Evolutionary conservation across 2,888 invertebrate species (phyloP).

Genomic region (Microdon myrmicae): DNA sequence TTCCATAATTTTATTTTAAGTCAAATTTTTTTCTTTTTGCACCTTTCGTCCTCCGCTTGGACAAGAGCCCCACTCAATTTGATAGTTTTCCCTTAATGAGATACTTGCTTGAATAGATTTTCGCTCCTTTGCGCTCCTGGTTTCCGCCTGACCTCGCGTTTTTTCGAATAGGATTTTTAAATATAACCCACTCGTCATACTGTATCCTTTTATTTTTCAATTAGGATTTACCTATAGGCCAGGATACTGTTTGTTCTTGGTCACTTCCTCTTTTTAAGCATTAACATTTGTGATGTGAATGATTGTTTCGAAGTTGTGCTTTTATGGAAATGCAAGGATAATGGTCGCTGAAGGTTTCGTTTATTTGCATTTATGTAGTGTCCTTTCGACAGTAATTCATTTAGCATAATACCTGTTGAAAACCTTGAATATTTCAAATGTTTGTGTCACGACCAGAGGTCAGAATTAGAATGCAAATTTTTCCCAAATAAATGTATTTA

Average conservation of each 20-base stretch:
- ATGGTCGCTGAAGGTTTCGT: constrained; percentile 16
- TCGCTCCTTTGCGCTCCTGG: constrained; percentile 15
- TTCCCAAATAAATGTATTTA: too few species aligned
- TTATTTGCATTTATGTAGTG: constrained; percentile 39
- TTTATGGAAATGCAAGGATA: constrained; percentile 26
- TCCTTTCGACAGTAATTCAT: constrained; percentile 23
- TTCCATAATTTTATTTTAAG: constrained; percentile 26
- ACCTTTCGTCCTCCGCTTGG: constrained; percentile 1
- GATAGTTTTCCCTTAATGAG: constrained; percentile 30
- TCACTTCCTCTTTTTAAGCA: too few species aligned
- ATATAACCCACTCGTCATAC: constrained; percentile 20
- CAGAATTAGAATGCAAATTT: too few species aligned
- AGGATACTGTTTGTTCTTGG: constrained; percentile 16
- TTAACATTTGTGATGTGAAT: too few species aligned
- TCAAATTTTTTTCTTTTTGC: neutral
- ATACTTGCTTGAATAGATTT: constrained; percentile 20
- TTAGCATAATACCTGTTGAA: too few species aligned
- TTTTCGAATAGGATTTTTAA: constrained; percentile 8
- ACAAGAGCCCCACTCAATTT: constrained; percentile 3
- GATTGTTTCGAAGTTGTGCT: too few species aligned
- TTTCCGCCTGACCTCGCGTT: too few species aligned
- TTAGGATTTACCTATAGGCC: constrained; percentile 24
- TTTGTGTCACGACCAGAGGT: too few species aligned
- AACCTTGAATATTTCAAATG: too few species aligned
- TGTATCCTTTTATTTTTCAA: constrained; percentile 12